Base-by-base conservation (phyloP, 2,888 invertebrate species). In the Hemaris fuciformis region DNA sequence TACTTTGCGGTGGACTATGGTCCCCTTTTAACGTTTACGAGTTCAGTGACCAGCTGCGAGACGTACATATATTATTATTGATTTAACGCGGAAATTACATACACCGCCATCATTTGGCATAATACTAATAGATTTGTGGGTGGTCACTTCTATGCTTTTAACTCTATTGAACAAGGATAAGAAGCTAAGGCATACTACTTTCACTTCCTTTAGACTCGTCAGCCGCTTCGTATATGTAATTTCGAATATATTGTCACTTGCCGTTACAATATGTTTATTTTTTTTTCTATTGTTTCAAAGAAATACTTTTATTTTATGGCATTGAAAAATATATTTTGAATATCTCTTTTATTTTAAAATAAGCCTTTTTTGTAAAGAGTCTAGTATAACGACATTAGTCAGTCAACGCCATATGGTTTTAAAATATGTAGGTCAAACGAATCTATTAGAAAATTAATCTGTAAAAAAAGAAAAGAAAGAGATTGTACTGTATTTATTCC, bases 371-470 rank as follows among this genome's bases (percentile, higher is more conserved):
- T 34, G 53, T 41, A 43, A 25, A 23, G 27, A 48, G 22, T 38
- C 23, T 6, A n/a, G n/a, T 20, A 45, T 25, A 38, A 23, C 45
- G 61, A 22, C 60, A 62, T 66, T 63, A 60, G 62, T 63, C 61
- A 59, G 58, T 65, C 61, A 57, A 5, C 45, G 45, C 45, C 25
- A 46, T 57, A 34, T 38, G 57, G 42, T 65, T 59, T 59, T 38
- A 23, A 71, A 71, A 69, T 63, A 63, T 65, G 64, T 71, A 69
- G 70, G 70, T 71, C 68, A 71, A 61, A 66, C 59, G 58, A 60
- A 71, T 67, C 63, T 66, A 70, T 68, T 65, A 59, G 57, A 59
- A 59, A 59, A 62, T 60, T 42, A 22, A 57, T 31, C 25, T 15
- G 4, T 27, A 8, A 53, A 13, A 53, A 31, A 53, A 31, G 8